Conservation (phyloP, 2,888 invertebrate species). For the Biston stratarius region DNA sequence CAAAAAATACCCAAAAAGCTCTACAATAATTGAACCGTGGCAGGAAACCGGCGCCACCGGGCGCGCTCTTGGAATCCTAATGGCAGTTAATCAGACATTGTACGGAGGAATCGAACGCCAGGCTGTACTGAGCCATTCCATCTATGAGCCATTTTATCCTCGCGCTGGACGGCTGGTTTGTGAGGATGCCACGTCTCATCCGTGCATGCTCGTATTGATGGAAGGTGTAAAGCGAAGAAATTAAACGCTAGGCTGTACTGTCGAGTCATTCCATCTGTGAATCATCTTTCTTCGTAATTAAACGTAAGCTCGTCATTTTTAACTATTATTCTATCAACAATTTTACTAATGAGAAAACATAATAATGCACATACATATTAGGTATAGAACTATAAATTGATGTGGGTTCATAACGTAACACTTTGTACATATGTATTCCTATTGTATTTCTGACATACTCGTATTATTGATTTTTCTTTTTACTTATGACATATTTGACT, state of each 20-base stretch:
- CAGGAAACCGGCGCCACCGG: conserved; percentile 50
- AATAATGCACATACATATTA: too few species aligned
- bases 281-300: too few species aligned
- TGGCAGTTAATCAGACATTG: conserved; percentile 62
- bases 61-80: conserved; percentile 60
- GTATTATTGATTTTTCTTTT: too few species aligned
- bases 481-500: too few species aligned
- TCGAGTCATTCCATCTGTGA: too few species aligned
- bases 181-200: not conserved
- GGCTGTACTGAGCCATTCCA: not conserved
- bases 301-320: too few species aligned
- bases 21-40: conserved; percentile 44
- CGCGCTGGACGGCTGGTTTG: not conserved
- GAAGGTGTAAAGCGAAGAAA: not conserved
- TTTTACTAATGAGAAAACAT: too few species aligned
- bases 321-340: too few species aligned
- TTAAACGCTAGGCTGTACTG: too few species aligned
- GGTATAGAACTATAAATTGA: too few species aligned
- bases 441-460: not conserved
- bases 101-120: conserved; percentile 48
- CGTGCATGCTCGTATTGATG: not conserved
- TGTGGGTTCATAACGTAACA: too few species aligned
- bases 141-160: not conserved
- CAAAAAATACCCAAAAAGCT: conserved; percentile 14
- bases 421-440: not conserved